Percentiles rank a stretch among this genome's conserved stretches.
These are phyloP conservation scores for Naso thynnoides DNA, from an alignment of 2,797 vertebrate species.

Conservation along the genomic window DNA sequence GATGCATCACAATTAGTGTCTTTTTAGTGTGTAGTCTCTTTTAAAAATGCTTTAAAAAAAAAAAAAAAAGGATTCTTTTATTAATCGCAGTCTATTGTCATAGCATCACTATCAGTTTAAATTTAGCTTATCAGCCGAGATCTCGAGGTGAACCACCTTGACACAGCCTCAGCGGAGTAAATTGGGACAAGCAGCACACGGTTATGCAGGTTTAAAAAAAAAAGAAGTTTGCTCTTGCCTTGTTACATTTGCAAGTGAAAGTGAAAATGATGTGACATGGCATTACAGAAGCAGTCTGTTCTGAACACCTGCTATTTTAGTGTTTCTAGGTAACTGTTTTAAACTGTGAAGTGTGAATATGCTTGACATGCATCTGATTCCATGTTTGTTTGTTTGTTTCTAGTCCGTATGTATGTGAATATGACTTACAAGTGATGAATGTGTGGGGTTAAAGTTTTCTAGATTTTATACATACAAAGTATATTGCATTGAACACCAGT, in stretches of 20 bases:
- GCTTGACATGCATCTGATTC: too few species aligned
- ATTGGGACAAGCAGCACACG: not conserved
- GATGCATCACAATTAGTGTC: not conserved
- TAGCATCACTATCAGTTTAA: not conserved
- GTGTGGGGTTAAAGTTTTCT: not conserved
- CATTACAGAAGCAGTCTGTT: not conserved
- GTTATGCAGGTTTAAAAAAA: not conserved
- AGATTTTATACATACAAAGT: too few species aligned
- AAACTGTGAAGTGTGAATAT: not conserved
- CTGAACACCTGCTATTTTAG: not conserved
- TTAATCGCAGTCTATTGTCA: not conserved
- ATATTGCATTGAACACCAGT: too few species aligned
- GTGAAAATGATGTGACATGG: slow-evolving; percentile 1
- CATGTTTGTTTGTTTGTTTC: too few species aligned
- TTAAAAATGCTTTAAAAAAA: not conserved
- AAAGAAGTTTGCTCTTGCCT: not conserved
- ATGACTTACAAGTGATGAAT: not conserved
- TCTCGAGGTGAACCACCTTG: not conserved
- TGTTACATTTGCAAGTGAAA: slow-evolving; percentile 13
- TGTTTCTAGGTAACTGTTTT: not conserved
- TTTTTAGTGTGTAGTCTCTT: not conserved
- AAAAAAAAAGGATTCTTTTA: not conserved
- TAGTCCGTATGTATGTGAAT: not conserved
- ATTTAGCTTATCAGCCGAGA: slow-evolving; percentile 1
- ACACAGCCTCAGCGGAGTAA: not conserved